phyloP scores from a whole-genome alignment of 1,140 invertebrate genomes.

The Plectrocnemia conspersa region DNA sequence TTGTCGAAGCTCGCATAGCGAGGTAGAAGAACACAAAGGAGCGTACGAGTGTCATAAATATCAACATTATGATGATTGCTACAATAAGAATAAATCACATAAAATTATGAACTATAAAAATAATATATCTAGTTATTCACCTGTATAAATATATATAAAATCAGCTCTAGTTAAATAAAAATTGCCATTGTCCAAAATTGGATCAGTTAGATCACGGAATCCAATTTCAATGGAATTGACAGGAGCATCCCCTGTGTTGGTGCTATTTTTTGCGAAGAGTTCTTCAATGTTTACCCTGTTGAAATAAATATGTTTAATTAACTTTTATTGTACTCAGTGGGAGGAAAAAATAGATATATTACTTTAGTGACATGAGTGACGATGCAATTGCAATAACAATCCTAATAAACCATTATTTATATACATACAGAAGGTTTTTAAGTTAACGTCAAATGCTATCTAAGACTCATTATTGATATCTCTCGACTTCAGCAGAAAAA shows the following conservation, averaged over 20 bases:
- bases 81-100: constrained; percentile 29
- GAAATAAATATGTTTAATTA: constrained; percentile 11
- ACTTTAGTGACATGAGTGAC: too few species aligned
- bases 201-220: background rate
- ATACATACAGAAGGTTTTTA: too few species aligned
- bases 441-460: too few species aligned
- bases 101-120: background rate
- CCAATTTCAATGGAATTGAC: background rate
- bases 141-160: constrained; percentile 40
- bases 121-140: constrained; percentile 10
- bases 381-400: too few species aligned
- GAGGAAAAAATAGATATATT: too few species aligned
- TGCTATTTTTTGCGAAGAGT: constrained; percentile 4
- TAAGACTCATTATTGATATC: too few species aligned
- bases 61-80: constrained; percentile 56
- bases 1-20: constrained; percentile 68
- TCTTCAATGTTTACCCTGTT: constrained; percentile 38
- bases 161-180: constrained; percentile 30
- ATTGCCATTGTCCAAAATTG: constrained; percentile 23
- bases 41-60: constrained; percentile 54
- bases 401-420: too few species aligned
- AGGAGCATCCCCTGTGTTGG: background rate
- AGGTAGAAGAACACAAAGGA: constrained; percentile 62
- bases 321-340: too few species aligned
- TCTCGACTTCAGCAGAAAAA: too few species aligned